Percentiles rank a stretch among this genome's conserved stretches.
Evolutionary conservation across 1,140 invertebrate species (phyloP).

Genomic region (Heliconius melpomene): DNA sequence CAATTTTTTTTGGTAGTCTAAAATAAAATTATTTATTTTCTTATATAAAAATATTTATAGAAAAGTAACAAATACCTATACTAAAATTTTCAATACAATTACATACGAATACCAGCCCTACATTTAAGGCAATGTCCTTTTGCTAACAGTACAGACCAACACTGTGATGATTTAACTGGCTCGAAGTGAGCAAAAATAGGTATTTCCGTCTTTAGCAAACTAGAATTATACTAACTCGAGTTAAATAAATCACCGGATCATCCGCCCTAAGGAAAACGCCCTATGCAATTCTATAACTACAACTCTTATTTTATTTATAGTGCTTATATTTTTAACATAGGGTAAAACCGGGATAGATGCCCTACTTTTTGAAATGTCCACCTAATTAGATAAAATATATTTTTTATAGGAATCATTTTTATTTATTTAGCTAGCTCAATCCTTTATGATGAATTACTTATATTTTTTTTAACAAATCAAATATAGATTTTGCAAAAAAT

Average conservation of each 20-base stretch:
- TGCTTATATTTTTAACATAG: neutral
- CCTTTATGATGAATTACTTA: too few relatives aligned
- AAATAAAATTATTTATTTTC: too few relatives aligned
- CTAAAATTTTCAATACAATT: neutral
- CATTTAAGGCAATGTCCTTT: slow-evolving; percentile 69
- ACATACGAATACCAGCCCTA: slow-evolving; percentile 52
- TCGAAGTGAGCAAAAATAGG: slow-evolving; percentile 72
- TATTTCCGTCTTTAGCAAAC: slow-evolving; percentile 58
- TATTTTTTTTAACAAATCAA: too few relatives aligned
- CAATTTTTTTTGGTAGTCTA: too few relatives aligned
- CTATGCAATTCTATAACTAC: neutral
- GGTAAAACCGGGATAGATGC: too few relatives aligned
- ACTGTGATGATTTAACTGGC: slow-evolving; percentile 74
- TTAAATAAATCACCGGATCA: slow-evolving; percentile 43
- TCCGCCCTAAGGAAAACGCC: slow-evolving; percentile 11
- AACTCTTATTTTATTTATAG: neutral
- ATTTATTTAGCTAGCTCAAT: too few relatives aligned
- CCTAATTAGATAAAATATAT: too few relatives aligned
- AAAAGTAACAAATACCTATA: neutral
- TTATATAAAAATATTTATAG: neutral
- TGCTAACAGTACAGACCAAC: slow-evolving; percentile 60
- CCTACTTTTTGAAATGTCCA: too few relatives aligned
- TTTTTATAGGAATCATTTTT: too few relatives aligned
- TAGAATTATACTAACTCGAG: slow-evolving; percentile 55
- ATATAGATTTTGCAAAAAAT: too few relatives aligned